Evolutionary conservation across 2,888 invertebrate genomes (phyloP), one percentile per base, ranked within the genome.

Genomic region (Parnassius apollo): DNA sequence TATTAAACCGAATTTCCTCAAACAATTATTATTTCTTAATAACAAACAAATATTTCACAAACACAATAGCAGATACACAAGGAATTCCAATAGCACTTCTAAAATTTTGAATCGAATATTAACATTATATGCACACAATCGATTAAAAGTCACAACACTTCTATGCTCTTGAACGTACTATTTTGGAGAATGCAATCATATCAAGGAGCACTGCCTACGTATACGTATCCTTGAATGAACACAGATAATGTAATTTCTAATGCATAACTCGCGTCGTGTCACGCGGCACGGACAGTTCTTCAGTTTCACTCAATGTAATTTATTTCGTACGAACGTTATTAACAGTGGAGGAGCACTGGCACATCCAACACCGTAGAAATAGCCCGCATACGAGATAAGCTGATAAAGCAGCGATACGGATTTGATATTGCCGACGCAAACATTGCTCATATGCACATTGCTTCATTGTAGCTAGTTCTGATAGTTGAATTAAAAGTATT

Each of bases 331-430:
- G 54, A 71, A 70, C 50, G 10, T 62, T 44, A 13, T 45, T 72
- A 76, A 76, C 77, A 73, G 87, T 86, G 87, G 85, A 69, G 78
- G 76, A 80, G 80, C 75, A 81, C 75, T 86, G 82, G 88, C 83
- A 86, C 79, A 83, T 81, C 76, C 80, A 82, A 83, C 78, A 78
- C 73, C 70, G 69, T 69, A 42, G 22, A 52, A 59, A 50, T 46
- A 22, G 56, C 42, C 42, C 56, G 63, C 46, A 48, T 42, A 42
- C 48, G 11, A 87, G 91, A 91, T 91, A 91, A 89, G 88, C 88
- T 88, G 91, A 91, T 91, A 91, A 91, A n/a, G 75, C 67, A 61
- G 77, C 85, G 88, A 89, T 89, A 90, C 77, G 74, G 74, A 81
- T 77, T 82, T 83, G 78, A 80, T 78, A 80, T 75, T 66, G 64